Percentiles rank a stretch among this genome's conserved stretches.
Evolutionary conservation across 1,140 invertebrate species (phyloP).

Genomic region (Pseudobourletiella spinata): DNA sequence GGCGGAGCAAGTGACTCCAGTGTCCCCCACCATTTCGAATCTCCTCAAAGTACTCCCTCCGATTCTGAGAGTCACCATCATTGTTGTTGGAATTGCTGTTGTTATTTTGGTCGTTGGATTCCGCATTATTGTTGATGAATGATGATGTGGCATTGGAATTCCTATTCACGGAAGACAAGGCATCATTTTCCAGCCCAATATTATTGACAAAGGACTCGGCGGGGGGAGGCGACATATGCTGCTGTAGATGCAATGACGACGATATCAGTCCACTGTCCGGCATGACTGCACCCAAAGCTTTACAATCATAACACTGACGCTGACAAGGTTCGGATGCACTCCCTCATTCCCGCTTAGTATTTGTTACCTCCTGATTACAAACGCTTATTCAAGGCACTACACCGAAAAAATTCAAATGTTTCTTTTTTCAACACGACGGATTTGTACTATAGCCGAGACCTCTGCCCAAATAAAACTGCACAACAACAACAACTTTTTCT

Average conservation of each 20-base stretch:
- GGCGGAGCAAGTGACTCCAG: constrained; percentile 33
- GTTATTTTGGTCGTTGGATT: constrained; percentile 29
- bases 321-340: too few species aligned
- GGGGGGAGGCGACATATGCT: constrained; percentile 9
- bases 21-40: constrained; percentile 34
- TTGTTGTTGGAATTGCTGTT: constrained; percentile 18
- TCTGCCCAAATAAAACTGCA: too few species aligned
- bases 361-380: too few species aligned
- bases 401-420: too few species aligned
- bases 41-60: constrained; percentile 33
- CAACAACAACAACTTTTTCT: too few species aligned
- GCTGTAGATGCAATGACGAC: constrained; percentile 8
- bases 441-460: too few species aligned
- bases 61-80: background rate
- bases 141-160: background rate
- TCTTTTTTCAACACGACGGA: too few species aligned
- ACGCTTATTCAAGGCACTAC: too few species aligned
- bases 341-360: too few species aligned
- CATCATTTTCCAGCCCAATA: constrained; percentile 9
- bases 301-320: too few species aligned
- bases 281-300: constrained; percentile 13
- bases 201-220: background rate
- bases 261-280: constrained; percentile 25
- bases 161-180: background rate
- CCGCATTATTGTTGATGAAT: background rate